Evolutionary conservation across 2,113 vertebrate species (phyloP), one percentile per base, ranked within the genome.

Genomic region (Pica pica): DNA sequence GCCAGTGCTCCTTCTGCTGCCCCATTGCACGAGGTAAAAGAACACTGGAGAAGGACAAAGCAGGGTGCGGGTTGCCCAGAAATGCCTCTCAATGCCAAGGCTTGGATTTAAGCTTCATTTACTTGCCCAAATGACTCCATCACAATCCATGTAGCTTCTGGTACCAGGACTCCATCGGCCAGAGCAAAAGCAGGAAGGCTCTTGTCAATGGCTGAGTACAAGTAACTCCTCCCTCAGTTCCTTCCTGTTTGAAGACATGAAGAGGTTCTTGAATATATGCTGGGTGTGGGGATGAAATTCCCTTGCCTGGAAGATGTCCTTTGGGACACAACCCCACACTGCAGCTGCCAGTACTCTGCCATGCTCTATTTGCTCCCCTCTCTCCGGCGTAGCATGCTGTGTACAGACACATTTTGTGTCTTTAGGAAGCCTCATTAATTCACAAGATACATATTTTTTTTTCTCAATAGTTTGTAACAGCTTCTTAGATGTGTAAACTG

Each of bases 351-450:
- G 65, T 8, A 3, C 57, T 90, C 42, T 95, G 59, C 88, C 41
- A 11, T 59, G 91, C 76, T 60, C 56, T 83, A 7, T 76, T 81
- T 81, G 64, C 57, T 93, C 57, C 41, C 78, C 19, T 61, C 67
- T 78, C 87, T 35, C 39, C 5, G 17, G 64, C 7, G 0, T 27
- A 56, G 59, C 60, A 33, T 46, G 60, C 79, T 76, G 31, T 44
- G 68, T 84, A 47, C 41, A 90, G 71, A n/a, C 9, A 3, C 50
- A 41, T 11, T 64, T 71, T 52, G 28, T 86, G 46, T 67, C 97
- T 97, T 97, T 96, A 96, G 91, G 96, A 97, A 98, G 97, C 95
- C 91, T 98, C 97, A 97, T 98, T 98, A 97, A 97, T 96, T 96
- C 96, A 94, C 76, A 97, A 93, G 96, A 94, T 97, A 75, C 78